Evolutionary conservation across 1,140 invertebrate species (phyloP).

Genomic region (Drosophila ohnishii): DNA sequence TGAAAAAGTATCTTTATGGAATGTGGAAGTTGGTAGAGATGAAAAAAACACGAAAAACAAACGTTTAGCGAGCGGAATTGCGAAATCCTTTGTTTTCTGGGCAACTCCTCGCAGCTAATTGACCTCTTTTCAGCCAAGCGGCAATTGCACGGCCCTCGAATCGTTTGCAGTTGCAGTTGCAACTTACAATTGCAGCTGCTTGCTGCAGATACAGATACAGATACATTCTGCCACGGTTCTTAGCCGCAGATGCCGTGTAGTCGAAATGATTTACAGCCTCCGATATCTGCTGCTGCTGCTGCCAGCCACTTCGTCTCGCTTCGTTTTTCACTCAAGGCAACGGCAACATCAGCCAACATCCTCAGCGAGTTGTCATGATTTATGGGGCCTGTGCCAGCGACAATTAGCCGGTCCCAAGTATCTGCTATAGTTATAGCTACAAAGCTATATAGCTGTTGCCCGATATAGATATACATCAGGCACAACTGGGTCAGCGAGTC

Average conservation of each 20-base stretch:
- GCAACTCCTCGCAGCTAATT: constrained; percentile 65
- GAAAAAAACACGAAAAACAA: constrained; percentile 9
- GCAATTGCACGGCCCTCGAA: constrained; percentile 76
- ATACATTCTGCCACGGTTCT: constrained; percentile 48
- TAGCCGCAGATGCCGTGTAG: constrained; percentile 63
- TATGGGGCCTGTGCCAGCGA: constrained; percentile 63
- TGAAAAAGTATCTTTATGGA: constrained; percentile 47
- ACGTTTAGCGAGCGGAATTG: constrained; percentile 35
- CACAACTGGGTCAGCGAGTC: constrained; percentile 70
- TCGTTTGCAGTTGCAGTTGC: constrained; percentile 27
- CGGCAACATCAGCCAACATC: constrained; percentile 45
- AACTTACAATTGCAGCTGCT: constrained; percentile 26
- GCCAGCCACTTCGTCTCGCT: constrained; percentile 17
- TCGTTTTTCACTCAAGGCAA: constrained; percentile 64
- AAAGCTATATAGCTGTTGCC: constrained; percentile 51
- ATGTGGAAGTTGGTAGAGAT: constrained; percentile 38
- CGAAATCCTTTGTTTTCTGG: constrained; percentile 48
- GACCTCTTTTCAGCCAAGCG: constrained; percentile 78
- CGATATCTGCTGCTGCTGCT: constrained; percentile 35
- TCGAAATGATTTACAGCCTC: constrained; percentile 73
- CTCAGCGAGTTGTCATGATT: constrained; percentile 74
- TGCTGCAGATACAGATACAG: constrained; percentile 47
- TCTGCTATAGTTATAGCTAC: constrained; percentile 29
- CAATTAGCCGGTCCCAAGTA: constrained; percentile 71
- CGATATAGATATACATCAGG: constrained; percentile 67